These are phyloP conservation scores for Silurus lanzhouensis DNA, from an alignment of 2,797 vertebrate species.

Conservation along the genomic window DNA sequence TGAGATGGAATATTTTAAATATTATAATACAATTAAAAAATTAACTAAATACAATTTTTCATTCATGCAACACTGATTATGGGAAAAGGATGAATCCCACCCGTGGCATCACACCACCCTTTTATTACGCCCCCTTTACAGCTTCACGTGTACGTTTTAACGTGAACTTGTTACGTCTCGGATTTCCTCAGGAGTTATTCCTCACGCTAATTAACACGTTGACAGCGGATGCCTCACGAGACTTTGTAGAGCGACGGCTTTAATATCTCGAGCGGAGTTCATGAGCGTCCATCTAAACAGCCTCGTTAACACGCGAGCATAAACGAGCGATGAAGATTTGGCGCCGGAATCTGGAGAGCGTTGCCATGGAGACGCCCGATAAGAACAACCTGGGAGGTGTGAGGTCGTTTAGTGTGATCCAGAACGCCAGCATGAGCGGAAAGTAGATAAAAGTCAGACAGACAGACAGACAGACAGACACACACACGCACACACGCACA, in stretches of 20 bases:
- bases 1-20: slow-evolving; percentile 56
- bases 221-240: background rate
- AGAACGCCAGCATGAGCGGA: background rate
- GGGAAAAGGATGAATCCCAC: no score
- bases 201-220: background rate
- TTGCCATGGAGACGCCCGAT: slow-evolving; percentile 10
- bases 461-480: background rate
- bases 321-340: background rate
- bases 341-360: background rate
- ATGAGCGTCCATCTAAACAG: background rate
- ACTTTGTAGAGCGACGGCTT: background rate
- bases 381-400: background rate
- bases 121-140: background rate
- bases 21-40: no score
- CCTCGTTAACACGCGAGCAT: background rate
- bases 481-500: background rate
- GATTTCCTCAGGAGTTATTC: background rate
- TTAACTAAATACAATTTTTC: no score
- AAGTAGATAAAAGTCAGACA: background rate
- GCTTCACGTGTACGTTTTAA: background rate
- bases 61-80: no score
- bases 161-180: background rate
- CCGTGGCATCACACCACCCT: background rate
- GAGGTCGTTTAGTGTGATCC: slow-evolving; percentile 12
- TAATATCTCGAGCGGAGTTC: slow-evolving; percentile 10